Evolutionary conservation across 2,797 vertebrate genomes (phyloP).

Genomic region (Sparidentex hasta): DNA sequence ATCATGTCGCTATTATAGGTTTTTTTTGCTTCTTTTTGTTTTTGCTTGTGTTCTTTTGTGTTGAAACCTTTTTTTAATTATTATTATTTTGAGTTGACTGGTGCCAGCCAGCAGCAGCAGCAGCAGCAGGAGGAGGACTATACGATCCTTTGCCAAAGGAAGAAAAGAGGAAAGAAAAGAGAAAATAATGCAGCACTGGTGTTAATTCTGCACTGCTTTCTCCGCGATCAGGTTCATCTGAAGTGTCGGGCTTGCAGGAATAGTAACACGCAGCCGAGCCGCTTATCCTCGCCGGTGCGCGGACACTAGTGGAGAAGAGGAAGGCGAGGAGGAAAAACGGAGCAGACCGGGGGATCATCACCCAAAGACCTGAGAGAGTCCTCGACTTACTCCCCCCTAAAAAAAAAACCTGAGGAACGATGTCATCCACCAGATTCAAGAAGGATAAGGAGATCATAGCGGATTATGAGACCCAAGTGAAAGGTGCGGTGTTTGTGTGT

Average conservation of each 20-base stretch:
- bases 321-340: constrained; percentile 24
- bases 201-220: constrained; percentile 36
- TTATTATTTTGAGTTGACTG: constrained; percentile 47
- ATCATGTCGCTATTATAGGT: constrained; percentile 69
- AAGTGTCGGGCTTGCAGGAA: constrained; percentile 31
- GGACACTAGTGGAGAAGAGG: constrained; percentile 25
- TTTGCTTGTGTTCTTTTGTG: constrained; percentile 7
- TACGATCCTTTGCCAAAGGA: constrained; percentile 26
- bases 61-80: constrained; percentile 42
- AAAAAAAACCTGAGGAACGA: constrained; percentile 81
- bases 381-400: constrained; percentile 56
- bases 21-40: constrained; percentile 30
- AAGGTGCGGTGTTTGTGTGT: constrained; percentile 87
- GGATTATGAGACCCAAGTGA: constrained; percentile 98
- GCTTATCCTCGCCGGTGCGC: constrained; percentile 49
- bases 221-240: background rate
- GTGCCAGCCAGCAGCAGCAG: constrained; percentile 42
- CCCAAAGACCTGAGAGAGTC: constrained; percentile 51
- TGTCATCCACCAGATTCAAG: constrained; percentile 95
- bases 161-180: constrained; percentile 6
- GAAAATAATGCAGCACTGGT: constrained; percentile 57
- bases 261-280: constrained; percentile 35
- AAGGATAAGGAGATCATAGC: constrained; percentile 99
- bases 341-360: constrained; percentile 58
- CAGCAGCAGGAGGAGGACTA: constrained; percentile 34